Evolutionary conservation across 2,113 vertebrate species (phyloP), one percentile per base, ranked within the genome.

Genomic region (Stegastes partitus): DNA sequence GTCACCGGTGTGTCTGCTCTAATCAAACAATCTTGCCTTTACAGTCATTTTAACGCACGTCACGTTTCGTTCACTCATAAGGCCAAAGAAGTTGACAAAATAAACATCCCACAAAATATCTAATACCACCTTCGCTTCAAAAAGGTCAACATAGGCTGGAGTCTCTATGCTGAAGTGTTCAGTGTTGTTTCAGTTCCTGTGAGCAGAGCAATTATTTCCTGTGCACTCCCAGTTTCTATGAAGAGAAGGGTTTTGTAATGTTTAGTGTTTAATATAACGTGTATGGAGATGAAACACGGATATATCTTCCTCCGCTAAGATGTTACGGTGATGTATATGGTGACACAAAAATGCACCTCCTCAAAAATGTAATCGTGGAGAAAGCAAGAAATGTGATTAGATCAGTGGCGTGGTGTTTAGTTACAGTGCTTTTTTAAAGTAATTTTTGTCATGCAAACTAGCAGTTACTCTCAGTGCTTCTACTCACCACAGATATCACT

Each of bases 41-140:
- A 54, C 45, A 72, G 22, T 68, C 3, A 49, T 59, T 59, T 76
- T 5, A 44, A 23, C 22, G n/a, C 47, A 12, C 53, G 18, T 23
- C 2, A 16, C 10, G 15, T 12, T 4, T 8, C 0, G 56, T 26
- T 45, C 44, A 42, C 50, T 23, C 25, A 51, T 16, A 19, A 9
- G 31, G 9, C 16, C 4, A 11, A 23, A 62, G 42, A 71, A 12
- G 16, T 53, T 8, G 28, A 57, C 8, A 11, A 21, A 34, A n/a
- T 34, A 34, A 34, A 34, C 31, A 34, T 10, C 7, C 10, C 8
- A 10, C 31, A 34, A 34, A 34, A 34, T 34, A 31, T 31, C 31
- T 31, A 7, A 28, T 28, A 5, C 26, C 47, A 49, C 2, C 39
- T 49, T 49, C 15, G 39, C 39, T 12, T 42, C 39, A 14, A 15